Base-by-base conservation (phyloP, 2,888 invertebrate species). In the Bhutanitis thaidina region DNA sequence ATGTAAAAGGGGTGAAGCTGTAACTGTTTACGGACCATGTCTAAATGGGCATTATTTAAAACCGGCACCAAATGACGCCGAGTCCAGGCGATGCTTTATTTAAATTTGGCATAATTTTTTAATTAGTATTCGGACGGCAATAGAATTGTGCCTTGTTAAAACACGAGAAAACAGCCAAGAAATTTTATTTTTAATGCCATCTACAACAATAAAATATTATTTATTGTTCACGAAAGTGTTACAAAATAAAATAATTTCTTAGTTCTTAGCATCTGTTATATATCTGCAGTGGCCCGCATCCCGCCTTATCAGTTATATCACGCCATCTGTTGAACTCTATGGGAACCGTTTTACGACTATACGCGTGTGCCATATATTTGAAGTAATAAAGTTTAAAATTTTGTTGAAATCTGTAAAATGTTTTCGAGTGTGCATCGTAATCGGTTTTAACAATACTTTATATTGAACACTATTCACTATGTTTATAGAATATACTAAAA, bases 321-420 rank as follows among this genome's bases (percentile, higher is more conserved):
- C 65, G 64, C 62, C 69, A 69, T 69, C 65, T 69, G 67, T 60
- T 52, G 59, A 12, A 38, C 25, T 62, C 54, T 59, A 64, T 62
- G 57, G 51, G 49, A 43, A 57, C 60, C 57, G 52, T 61, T 62
- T 49, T 67, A 62, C 60, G 39, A 44, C 16, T 27, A 10, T 9
- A 25, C 25, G 50, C 53, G 57, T 54, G 54, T 53, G 54, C 58
- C n/a, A n/a, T 45, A 4, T 29, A 27, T 47, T 43, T 35, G 13
- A 29, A 39, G 16, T 27, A 34, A 29, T 40, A 45, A 44, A 40
- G 8, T 32, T n/a, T n/a, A n/a, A n/a, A n/a, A 35, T 36, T 20
- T 25, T 34, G 3, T 27, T 25, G 13, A 35, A 41, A 5, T 16
- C 14, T 35, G 15, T 36, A 32, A 29, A 41, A 36, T 30, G 32